Base-by-base conservation (phyloP, 2,888 invertebrate species). In the Epinotia brunnichana region DNA sequence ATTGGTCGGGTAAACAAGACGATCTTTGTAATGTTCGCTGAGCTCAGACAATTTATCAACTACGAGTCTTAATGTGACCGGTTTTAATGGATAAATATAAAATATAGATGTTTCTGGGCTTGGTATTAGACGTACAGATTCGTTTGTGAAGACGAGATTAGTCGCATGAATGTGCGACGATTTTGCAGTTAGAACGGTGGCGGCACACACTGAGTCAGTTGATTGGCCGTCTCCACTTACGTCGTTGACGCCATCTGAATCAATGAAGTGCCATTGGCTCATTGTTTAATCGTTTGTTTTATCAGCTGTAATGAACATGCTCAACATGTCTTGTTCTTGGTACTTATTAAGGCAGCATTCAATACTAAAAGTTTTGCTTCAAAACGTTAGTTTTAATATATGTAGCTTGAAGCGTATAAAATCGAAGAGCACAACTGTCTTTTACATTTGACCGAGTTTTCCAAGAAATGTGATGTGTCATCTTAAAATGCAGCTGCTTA, bases 241-340 rank as follows among this genome's bases (percentile, higher is more conserved):
- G 82, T 76, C 80, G 84, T 85, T 85, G 85, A 85, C 85, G 87
- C 89, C 89, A 91, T 88, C 90, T 90, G 89, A 87, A 89, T 90
- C 91, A 91, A 90, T 90, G 90, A 86, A 86, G 87, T 87, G 88
- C 87, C 81, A 89, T 90, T 91, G 88, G 89, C 82, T 88, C 87
- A 88, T 89, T 91, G 88, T 89, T 89, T 90, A 90, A 91, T 91
- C 89, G 87, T 85, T 79, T 90, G 88, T 90, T 90, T 89, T 90
- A 90, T 89, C 90, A 91, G 89, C 87, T 90, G 89, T 88, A 88
- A 88, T 90, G 84, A 83, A 80, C 83, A 82, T 83, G 76, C 79
- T 74, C 76, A 70, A 74, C 70, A 75, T 68, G 68, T 69, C 72
- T 73, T 72, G 69, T 77, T 76, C 75, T 74, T 66, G 60, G 73